Evolutionary conservation across 2,797 vertebrate species (phyloP).

Genomic region (Siniperca undulata): DNA sequence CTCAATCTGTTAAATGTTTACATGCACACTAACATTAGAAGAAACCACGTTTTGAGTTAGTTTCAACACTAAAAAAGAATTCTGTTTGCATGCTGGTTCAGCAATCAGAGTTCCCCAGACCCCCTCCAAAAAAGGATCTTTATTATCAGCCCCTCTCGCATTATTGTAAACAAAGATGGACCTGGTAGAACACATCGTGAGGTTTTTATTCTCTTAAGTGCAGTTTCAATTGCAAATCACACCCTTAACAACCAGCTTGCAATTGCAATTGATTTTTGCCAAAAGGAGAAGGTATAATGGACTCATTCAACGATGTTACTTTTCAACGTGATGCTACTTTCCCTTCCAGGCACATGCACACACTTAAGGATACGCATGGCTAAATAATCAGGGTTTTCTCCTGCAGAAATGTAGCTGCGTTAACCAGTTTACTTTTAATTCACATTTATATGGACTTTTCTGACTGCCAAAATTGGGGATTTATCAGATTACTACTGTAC

Average conservation of each 20-base stretch:
- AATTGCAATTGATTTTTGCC: conserved; percentile 72
- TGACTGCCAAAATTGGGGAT: conserved; percentile 24
- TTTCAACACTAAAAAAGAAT: neutral
- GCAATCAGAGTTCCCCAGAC: conserved; percentile 35
- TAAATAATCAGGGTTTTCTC: conserved; percentile 48
- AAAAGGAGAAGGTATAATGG: conserved; percentile 60
- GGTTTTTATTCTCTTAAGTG: conserved; percentile 49
- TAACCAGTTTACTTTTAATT: conserved; percentile 22
- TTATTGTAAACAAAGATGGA: conserved; percentile 57
- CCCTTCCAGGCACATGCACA: conserved; percentile 53
- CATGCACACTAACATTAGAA: neutral
- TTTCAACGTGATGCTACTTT: conserved; percentile 45
- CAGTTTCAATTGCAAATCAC: conserved; percentile 70
- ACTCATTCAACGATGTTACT: conserved; percentile 58
- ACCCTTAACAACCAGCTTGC: conserved; percentile 58
- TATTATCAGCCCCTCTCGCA: conserved; percentile 27
- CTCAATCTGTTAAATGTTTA: conserved; percentile 5
- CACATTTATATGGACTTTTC: conserved; percentile 12
- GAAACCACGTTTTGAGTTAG: neutral
- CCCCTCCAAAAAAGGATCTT: conserved; percentile 8
- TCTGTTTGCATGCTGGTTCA: conserved; percentile 13
- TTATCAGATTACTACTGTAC: conserved; percentile 27
- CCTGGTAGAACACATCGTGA: conserved; percentile 56
- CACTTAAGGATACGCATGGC: conserved; percentile 13
- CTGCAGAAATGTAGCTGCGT: conserved; percentile 25